Evolutionary conservation across 2,888 invertebrate genomes (phyloP), one percentile per base, ranked within the genome.

Genomic region (Amiota communis): DNA sequence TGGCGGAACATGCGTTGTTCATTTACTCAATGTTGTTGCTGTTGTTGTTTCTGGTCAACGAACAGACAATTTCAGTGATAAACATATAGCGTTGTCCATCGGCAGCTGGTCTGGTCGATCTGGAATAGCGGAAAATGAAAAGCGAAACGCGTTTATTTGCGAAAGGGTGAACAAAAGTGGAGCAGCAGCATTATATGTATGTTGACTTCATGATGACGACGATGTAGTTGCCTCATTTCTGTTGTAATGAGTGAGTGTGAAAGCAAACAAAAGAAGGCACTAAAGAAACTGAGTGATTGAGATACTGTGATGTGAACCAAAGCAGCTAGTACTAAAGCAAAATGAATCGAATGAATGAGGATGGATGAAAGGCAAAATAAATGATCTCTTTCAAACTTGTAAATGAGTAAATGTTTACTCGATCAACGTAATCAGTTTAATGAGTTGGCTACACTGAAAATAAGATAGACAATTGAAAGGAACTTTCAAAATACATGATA

Each of bases 1-100:
- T 88, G 89, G 88, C 88, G 89, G 87, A 89, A 88, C 88, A 88
- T 88, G 86, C 86, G 87, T 36, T 36, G 36, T 6, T 36, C 36
- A 36, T 36, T 36, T 36, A 6, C 8, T 36, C 8, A 36, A 36
- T 36, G 36, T 36, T 36, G 36, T 6, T 36, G 36, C 6, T 36
- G 36, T 36, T 36, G 36, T 36, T 36, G 36, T 36, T 36, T 36
- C 36, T 23, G 23, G 36, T 36, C 36, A 36, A 36, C 36, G 36
- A 36, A 36, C 36, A 36, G 4, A 36, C 36, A 36, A 36, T 36
- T 36, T 36, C 36, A 36, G 36, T 36, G 36, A 36, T 36, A 36
- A 36, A 36, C 36, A 36, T 36, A 36, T 36, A 36, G 36, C 36
- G 3, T 36, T 36, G 36, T 36, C 36, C 36, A 36, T 36, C 36